A percentile compares a stretch with the other conserved stretches of the same genome.
phyloP scores from a whole-genome alignment of 2,113 vertebrate genomes.

The Microcebus ravelobensis region DNA sequence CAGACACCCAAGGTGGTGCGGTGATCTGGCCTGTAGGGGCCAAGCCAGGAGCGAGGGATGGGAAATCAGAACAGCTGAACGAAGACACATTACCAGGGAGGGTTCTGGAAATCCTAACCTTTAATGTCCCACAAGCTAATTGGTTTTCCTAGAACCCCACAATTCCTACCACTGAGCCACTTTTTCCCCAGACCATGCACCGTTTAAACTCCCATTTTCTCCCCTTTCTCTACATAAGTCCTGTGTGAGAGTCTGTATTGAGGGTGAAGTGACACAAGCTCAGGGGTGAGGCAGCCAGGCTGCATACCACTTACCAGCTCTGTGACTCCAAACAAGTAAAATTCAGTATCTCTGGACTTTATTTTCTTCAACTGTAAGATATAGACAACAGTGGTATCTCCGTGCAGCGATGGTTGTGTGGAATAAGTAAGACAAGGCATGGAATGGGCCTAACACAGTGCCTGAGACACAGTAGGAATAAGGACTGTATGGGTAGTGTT shows the following conservation, averaged over 20 bases:
- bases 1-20: background rate
- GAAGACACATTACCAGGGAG: background rate
- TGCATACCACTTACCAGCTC: background rate
- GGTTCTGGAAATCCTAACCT: background rate
- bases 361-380: background rate
- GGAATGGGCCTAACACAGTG: background rate
- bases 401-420: background rate
- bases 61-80: background rate
- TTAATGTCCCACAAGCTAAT: background rate
- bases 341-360: background rate
- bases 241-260: background rate
- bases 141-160: background rate
- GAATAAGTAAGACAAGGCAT: background rate
- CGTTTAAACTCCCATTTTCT: background rate
- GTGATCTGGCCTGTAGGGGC: background rate
- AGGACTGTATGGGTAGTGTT: background rate
- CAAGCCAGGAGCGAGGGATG: background rate
- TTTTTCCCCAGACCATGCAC: background rate
- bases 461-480: background rate
- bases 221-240: background rate
- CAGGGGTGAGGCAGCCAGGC: background rate
- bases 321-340: background rate
- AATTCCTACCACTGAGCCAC: background rate
- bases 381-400: background rate
- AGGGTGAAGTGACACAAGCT: background rate